These are phyloP conservation scores for Zoanthus solanderi DNA, from an alignment of 92 coral and sea anemone genomes.

Conservation along the genomic window DNA sequence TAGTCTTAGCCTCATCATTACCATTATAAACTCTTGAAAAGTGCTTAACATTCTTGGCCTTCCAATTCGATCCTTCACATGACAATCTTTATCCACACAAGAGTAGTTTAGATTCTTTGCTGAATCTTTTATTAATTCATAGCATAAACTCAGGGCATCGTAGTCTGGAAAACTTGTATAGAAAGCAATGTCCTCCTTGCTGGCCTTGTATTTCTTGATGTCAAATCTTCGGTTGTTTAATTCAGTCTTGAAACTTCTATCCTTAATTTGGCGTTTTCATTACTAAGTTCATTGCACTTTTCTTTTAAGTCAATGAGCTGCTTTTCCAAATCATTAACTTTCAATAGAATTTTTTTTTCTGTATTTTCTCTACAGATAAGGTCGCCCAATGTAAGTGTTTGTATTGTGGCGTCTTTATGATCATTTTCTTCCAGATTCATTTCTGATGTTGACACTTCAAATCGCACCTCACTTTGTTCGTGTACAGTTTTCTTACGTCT, in stretches of 20 bases:
- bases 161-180: not conserved
- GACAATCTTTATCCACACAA: not conserved
- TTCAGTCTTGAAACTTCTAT: no score
- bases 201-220: slow-evolving; percentile 6
- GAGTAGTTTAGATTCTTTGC: not conserved
- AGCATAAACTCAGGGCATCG: not conserved
- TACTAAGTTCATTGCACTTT: no score
- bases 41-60: not conserved
- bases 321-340: not conserved
- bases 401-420: not conserved
- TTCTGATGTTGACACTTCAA: slow-evolving; percentile 1
- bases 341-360: not conserved
- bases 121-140: not conserved
- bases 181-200: not conserved
- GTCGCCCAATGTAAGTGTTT: not conserved
- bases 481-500: not conserved
- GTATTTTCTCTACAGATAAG: slow-evolving; percentile 2
- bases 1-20: not conserved
- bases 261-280: no score
- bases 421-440: not conserved
- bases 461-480: not conserved
- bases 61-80: not conserved
- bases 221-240: not conserved
- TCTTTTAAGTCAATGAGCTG: no score
- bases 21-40: not conserved